These are phyloP conservation scores for Plecturocebus donacophilus DNA, from an alignment of 2,113 vertebrate genomes.

Conservation along the genomic window DNA sequence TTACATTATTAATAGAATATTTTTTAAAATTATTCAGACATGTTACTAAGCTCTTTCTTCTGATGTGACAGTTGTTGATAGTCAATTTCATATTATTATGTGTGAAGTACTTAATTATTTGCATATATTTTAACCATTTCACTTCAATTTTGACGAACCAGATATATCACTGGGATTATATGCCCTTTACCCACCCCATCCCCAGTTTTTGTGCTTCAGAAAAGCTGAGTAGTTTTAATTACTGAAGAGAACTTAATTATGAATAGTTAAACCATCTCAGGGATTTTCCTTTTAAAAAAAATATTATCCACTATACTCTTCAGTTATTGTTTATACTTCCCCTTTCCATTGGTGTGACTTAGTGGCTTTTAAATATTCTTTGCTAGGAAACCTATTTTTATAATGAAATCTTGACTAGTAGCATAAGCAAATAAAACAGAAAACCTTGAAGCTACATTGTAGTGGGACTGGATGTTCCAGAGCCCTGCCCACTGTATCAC, in stretches of 20 bases:
- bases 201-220: constrained; percentile 19
- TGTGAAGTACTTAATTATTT: neutral
- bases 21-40: constrained; percentile 17
- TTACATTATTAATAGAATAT: neutral
- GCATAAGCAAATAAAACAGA: neutral
- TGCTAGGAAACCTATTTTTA: constrained; percentile 19
- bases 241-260: constrained; percentile 27
- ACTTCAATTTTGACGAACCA: constrained; percentile 22
- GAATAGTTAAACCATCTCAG: neutral
- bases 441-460: neutral
- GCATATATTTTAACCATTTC: constrained; percentile 9
- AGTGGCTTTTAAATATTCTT: neutral
- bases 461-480: neutral
- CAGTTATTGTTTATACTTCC: neutral
- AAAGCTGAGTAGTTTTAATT: constrained; percentile 46
- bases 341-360: neutral
- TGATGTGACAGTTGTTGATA: neutral
- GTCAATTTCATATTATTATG: neutral
- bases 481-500: neutral
- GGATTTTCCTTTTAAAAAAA: neutral
- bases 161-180: neutral
- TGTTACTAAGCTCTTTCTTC: neutral
- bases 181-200: neutral
- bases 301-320: neutral
- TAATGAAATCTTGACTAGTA: neutral